Evolutionary conservation across 2,888 invertebrate species (phyloP), one percentile per base, ranked within the genome.

Genomic region (Troides aeacus): DNA sequence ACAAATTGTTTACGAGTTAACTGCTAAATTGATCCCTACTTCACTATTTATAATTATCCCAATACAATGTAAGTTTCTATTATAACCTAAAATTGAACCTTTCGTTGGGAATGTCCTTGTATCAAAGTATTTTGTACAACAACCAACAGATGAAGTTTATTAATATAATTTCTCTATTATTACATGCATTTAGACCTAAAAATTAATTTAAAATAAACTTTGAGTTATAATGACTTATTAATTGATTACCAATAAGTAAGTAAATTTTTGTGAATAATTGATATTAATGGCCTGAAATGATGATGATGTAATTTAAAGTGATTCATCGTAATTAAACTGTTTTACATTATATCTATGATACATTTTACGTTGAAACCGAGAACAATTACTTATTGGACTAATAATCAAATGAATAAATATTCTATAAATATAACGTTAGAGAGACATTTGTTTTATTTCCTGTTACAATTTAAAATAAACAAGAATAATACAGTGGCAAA

Each of bases 1-100:
- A 72, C 74, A 72, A 72, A 71, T 71, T 73, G 76, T 72, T 73
- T 68, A 71, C 72, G 74, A 78, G 77, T 74, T 74, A 70, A 76
- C 50, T 68, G 64, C 66, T 68, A 56, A 71, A 71, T 71, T 63
- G 30, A 60, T 70, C 63, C 7, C 59, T 59, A n/a, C 1, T 42
- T 10, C 59, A 24, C 36, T 59, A 56, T 57, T 69, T 23, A 62
- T 50, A 60, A 68, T 68, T 36, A 3, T 50, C 10, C 58, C 12
- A 57, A 36, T 53, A 21, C 12, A 53, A 50, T 50, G 18, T 50
- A 50, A 18, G n/a, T 53, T n/a, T n/a, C n/a, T 53, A 7, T 53
- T 53, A 53, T 53, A n/a, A n/a, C n/a, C 53, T 53, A n/a, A 53
- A 53, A 53, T 2, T n/a, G n/a, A 53, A 53, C n/a, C 15, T 46